A percentile compares a stretch with the other conserved stretches of the same genome.
phyloP scores from a whole-genome alignment of 2,888 invertebrate species.

The Catotricha subobsoleta region DNA sequence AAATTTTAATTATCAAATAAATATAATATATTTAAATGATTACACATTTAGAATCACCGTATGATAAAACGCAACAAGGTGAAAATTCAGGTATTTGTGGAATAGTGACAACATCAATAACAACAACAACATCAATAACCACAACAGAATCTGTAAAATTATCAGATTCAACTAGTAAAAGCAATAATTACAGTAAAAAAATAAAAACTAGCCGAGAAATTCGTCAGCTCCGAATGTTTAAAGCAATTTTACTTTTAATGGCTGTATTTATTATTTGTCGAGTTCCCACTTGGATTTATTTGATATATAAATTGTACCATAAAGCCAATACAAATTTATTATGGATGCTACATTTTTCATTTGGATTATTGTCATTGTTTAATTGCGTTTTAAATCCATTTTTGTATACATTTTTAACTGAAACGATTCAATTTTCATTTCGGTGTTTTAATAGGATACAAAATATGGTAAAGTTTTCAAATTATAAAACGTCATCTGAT shows the following conservation, averaged over 20 bases:
- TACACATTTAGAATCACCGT: no score
- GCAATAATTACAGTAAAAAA: neutral
- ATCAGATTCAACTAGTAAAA: no score
- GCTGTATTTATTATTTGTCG: slow-evolving; percentile 34
- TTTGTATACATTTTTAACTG: slow-evolving; percentile 38
- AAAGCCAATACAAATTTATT: slow-evolving; percentile 17
- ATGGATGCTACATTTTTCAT: slow-evolving; percentile 33
- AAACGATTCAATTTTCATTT: slow-evolving; percentile 26
- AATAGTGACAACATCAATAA: neutral
- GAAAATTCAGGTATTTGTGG: no score
- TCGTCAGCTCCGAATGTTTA: slow-evolving; percentile 37
- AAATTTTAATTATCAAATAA: no score
- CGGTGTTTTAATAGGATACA: no score
- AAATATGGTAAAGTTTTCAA: no score
- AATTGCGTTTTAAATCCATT: slow-evolving; percentile 40
- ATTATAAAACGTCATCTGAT: no score
- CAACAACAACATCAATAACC: neutral
- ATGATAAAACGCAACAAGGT: no score
- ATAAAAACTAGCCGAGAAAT: slow-evolving; percentile 17
- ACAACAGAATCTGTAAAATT: no score
- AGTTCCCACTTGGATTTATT: slow-evolving; percentile 35
- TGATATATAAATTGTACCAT: slow-evolving; percentile 30
- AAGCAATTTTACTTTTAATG: slow-evolving; percentile 36
- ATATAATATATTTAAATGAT: no score
- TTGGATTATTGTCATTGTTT: slow-evolving; percentile 33